Evolutionary conservation across 2,888 invertebrate genomes (phyloP).

Genomic region (Dinocampus coccinellae): DNA sequence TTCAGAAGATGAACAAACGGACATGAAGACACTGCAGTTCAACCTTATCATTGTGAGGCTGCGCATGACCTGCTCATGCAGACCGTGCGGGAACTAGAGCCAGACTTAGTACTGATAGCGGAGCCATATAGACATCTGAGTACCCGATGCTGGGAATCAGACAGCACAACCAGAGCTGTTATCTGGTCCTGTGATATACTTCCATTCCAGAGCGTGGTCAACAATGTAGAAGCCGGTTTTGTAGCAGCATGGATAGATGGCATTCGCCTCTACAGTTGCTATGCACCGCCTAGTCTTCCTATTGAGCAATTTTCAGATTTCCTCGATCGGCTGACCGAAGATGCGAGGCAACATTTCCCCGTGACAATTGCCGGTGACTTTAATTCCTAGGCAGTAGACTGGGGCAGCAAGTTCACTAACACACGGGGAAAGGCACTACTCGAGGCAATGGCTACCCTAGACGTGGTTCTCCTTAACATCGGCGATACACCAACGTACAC

Average conservation of each 20-base stretch:
- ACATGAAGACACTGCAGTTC: constrained; percentile 43
- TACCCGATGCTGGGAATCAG: constrained; percentile 33
- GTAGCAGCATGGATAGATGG: constrained; percentile 36
- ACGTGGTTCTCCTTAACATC: constrained; percentile 38
- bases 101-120: constrained; percentile 37
- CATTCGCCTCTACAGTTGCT: constrained; percentile 42
- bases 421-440: constrained; percentile 38
- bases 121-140: constrained; percentile 43
- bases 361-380: constrained; percentile 47
- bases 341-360: constrained; percentile 30
- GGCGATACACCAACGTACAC: constrained; percentile 42
- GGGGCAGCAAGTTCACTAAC: constrained; percentile 45
- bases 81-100: constrained; percentile 31
- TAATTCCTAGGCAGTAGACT: constrained; percentile 45
- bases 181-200: constrained; percentile 38
- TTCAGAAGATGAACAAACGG: constrained; percentile 26
- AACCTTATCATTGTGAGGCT: constrained; percentile 46
- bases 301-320: constrained; percentile 27
- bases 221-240: constrained; percentile 37
- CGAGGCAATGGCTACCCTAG: constrained; percentile 34
- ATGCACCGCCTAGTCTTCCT: constrained; percentile 37
- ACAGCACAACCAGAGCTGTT: constrained; percentile 40
- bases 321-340: constrained; percentile 39
- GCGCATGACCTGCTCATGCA: constrained; percentile 43
- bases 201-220: constrained; percentile 34